phyloP scores from a whole-genome alignment of 1,140 invertebrate species.

The Lepidurus arcticus region DNA sequence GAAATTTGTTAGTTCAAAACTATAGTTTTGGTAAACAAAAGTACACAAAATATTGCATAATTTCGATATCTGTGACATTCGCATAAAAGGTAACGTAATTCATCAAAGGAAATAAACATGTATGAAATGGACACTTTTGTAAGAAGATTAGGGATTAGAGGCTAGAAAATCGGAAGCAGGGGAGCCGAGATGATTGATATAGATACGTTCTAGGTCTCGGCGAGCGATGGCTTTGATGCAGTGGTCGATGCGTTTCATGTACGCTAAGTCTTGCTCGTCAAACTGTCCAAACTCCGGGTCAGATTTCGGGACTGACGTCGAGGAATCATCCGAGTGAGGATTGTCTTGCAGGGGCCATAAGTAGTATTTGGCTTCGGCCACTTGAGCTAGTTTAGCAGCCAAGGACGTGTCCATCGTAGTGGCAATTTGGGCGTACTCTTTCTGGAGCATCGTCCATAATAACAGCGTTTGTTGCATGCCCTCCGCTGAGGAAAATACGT shows the following conservation, averaged over 20 bases:
- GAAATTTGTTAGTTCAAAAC: too few species aligned
- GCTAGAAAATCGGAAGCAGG: neutral
- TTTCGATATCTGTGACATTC: too few species aligned
- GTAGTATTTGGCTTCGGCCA: neutral
- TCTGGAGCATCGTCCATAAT: constrained; percentile 7
- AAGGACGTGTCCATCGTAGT: neutral
- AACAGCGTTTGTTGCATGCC: constrained; percentile 6
- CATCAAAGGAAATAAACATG: neutral
- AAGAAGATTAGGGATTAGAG: neutral
- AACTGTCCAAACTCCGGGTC: neutral
- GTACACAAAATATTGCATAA: too few species aligned
- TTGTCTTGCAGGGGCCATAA: constrained; percentile 4
- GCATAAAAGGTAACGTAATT: too few species aligned
- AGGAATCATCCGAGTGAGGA: neutral
- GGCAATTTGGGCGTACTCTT: constrained; percentile 1
- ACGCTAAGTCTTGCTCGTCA: neutral
- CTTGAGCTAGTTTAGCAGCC: neutral
- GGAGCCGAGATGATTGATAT: neutral
- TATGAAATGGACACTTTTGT: neutral
- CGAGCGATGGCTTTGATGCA: neutral
- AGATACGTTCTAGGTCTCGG: neutral
- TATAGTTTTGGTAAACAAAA: too few species aligned
- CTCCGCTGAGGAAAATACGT: neutral
- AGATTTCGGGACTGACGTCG: neutral
- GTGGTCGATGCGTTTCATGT: constrained; percentile 14